Evolutionary conservation across 2,797 vertebrate species (phyloP).

Genomic region (Sebastes reedi): DNA sequence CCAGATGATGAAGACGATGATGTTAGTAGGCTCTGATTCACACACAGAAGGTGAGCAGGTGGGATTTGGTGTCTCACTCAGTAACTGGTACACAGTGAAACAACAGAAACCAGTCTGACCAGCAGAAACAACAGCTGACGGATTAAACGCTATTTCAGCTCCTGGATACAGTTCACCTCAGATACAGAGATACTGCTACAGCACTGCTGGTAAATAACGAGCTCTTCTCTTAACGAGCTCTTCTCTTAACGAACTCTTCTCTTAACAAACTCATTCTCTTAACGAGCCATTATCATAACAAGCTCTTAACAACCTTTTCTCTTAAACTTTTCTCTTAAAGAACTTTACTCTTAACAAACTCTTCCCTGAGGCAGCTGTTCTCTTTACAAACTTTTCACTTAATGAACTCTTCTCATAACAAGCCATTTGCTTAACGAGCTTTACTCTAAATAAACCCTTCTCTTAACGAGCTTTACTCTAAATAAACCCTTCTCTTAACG

Average conservation of each 20-base stretch:
- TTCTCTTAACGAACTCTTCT: too few species aligned
- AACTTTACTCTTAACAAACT: too few species aligned
- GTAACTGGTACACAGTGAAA: neutral
- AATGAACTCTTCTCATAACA: neutral
- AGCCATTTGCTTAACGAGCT: too few species aligned
- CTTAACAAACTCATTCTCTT: too few species aligned
- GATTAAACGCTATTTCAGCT: neutral
- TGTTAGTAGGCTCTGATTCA: neutral
- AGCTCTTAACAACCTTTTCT: too few species aligned
- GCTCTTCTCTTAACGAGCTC: neutral
- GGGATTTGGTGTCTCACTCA: too few species aligned
- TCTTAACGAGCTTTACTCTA: neutral
- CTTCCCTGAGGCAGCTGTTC: too few species aligned
- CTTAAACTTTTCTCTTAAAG: too few species aligned
- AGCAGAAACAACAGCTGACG: neutral
- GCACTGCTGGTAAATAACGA: too few species aligned
- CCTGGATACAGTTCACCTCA: neutral
- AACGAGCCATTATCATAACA: too few species aligned
- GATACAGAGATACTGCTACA: too few species aligned
- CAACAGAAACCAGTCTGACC: neutral
- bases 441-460: neutral
- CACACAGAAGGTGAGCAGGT: neutral
- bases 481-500: rapidly evolving
- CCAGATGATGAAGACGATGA: neutral
- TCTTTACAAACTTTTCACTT: too few species aligned